Conservation (phyloP, 2,113 vertebrate genomes). For the Xiphophorus couchianus region DNA sequence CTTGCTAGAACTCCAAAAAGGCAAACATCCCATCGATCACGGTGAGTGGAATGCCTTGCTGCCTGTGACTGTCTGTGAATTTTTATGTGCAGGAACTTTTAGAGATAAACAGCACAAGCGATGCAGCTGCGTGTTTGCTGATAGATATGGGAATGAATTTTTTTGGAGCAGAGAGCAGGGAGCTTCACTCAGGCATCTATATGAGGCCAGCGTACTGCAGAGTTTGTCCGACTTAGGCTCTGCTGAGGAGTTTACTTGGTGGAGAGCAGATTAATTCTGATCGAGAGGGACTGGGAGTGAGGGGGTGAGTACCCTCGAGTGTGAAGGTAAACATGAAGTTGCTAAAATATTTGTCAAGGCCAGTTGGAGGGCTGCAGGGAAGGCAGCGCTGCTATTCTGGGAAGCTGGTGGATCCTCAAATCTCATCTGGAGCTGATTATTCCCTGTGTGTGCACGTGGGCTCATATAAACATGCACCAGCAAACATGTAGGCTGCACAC, state of each 20-base stretch:
- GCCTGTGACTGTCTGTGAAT: constrained; percentile 7
- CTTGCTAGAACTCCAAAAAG: constrained; percentile 54
- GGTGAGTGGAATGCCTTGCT: constrained; percentile 45
- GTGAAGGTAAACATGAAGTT: constrained; percentile 77
- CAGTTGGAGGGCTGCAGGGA: constrained; percentile 73
- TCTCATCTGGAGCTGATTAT: constrained; percentile 83
- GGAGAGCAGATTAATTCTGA: constrained; percentile 49
- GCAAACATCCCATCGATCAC: constrained; percentile 52
- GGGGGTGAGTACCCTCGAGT: constrained; percentile 61
- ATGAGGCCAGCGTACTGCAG: constrained; percentile 11
- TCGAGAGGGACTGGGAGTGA: constrained; percentile 48
- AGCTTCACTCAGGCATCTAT: constrained; percentile 9
- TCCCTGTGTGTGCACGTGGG: constrained; percentile 50
- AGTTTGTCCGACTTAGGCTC: constrained; percentile 19
- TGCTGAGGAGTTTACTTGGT: constrained; percentile 27
- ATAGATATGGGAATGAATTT: constrained; percentile 13
- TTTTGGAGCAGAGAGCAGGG: constrained; percentile 13
- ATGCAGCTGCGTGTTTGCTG: constrained; percentile 28
- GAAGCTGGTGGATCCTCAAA: constrained; percentile 77
- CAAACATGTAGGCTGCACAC: constrained; percentile 45
- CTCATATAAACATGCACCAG: constrained; percentile 54
- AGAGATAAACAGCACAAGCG: constrained; percentile 16
- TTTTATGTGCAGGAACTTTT: constrained; percentile 21
- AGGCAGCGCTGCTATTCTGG: constrained; percentile 79
- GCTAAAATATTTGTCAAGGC: constrained; percentile 81